phyloP scores from a whole-genome alignment of 2,113 vertebrate species.

The Nothobranchius kuhntae region DNA sequence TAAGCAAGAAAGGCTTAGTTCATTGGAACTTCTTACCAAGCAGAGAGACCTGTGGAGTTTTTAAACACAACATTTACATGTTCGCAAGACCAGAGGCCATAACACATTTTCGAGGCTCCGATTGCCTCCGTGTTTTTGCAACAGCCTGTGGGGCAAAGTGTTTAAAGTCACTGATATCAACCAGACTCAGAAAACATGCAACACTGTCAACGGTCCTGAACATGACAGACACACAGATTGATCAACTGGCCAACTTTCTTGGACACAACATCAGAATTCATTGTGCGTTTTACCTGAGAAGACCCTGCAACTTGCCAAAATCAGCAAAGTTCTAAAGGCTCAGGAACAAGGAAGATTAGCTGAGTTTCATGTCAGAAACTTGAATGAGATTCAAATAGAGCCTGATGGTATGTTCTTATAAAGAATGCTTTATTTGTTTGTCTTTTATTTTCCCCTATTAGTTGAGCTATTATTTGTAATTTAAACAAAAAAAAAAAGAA shows the following conservation, averaged over 20 bases:
- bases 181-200: constrained; percentile 37
- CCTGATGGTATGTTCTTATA: constrained; percentile 7
- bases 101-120: constrained; percentile 42
- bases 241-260: constrained; percentile 41
- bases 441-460: neutral
- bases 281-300: constrained; percentile 26
- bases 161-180: constrained; percentile 24
- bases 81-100: constrained; percentile 36
- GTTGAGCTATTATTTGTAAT: neutral
- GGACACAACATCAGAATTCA: constrained; percentile 35
- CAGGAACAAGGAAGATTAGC: constrained; percentile 12
- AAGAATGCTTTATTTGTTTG: neutral
- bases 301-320: constrained; percentile 20
- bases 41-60: constrained; percentile 24
- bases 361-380: constrained; percentile 33
- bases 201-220: constrained; percentile 36
- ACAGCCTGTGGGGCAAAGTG: constrained; percentile 21
- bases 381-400: constrained; percentile 24
- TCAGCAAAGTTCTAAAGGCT: constrained; percentile 35
- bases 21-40: constrained; percentile 18
- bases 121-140: constrained; percentile 38
- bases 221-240: constrained; percentile 36
- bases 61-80: constrained; percentile 20
- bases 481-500: constrained; percentile 6
- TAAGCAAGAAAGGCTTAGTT: constrained; percentile 19